Percentiles rank a stretch among this genome's conserved stretches.
phyloP scores from a whole-genome alignment of 2,113 vertebrate species.

The Dissostichus mawsoni region DNA sequence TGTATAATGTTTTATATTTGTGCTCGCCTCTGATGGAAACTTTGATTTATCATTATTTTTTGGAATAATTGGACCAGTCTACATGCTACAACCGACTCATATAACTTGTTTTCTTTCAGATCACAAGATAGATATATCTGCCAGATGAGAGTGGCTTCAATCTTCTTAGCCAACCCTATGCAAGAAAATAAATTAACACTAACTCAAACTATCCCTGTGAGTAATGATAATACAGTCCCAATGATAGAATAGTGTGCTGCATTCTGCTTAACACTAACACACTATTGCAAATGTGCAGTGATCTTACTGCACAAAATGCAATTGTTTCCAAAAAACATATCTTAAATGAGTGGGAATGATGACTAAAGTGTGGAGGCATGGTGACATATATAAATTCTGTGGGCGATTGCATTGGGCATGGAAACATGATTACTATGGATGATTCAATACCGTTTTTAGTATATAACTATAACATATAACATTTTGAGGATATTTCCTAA shows the following conservation, averaged over 20 bases:
- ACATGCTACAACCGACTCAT: not conserved
- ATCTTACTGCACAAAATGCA: not conserved
- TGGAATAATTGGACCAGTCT: not conserved
- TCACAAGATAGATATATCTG: too few relatives aligned
- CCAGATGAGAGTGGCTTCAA: not conserved
- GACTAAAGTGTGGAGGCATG: conserved; percentile 1
- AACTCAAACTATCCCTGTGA: not conserved
- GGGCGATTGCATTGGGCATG: not conserved
- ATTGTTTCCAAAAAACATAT: not conserved
- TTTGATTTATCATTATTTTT: not conserved
- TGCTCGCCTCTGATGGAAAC: conserved; percentile 10
- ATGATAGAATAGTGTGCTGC: not conserved
- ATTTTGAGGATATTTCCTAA: not conserved
- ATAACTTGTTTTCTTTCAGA: not conserved
- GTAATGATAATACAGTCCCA: conserved; percentile 3
- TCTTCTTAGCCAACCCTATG: not conserved
- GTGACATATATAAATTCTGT: conserved; percentile 10
- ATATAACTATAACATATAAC: not conserved
- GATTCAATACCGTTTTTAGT: not conserved
- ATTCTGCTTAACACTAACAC: not conserved
- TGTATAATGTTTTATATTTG: conserved; percentile 33
- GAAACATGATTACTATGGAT: not conserved
- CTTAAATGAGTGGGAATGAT: conserved; percentile 11
- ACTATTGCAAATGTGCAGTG: not conserved
- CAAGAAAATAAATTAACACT: not conserved